Base-by-base conservation (phyloP, 2,888 invertebrate species). In the Lasioglossum oenotherae region DNA sequence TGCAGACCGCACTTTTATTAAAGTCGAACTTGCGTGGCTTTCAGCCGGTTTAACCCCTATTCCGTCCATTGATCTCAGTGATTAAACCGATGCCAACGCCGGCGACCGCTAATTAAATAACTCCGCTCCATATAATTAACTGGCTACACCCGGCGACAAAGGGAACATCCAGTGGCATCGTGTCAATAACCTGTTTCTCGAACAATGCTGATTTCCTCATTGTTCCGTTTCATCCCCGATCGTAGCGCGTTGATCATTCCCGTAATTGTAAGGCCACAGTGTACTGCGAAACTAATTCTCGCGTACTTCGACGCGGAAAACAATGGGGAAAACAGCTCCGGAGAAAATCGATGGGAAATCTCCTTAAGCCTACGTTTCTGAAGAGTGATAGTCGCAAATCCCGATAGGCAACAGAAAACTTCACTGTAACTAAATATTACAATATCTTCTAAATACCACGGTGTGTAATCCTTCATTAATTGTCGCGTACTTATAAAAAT, bases 1-100 rank as follows among this genome's bases (percentile, higher is more conserved):
- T 88, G 76, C 75, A 16, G 78, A 10, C 41, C 71, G 53, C 38
- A 79, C 80, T 88, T 89, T 89, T 89, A 89, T 89, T 89, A 89
- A 89, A 89, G 84, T 83, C 78, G 84, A 86, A 83, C 83, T 78
- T 35, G 80, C 83, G 60, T 79, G 81, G 81, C 78, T 85, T 80
- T 23, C 76, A 44, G 53, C 60, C 38, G 23, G 14, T 27, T 77
- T 67, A 4, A 44, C 60, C 49, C 6, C 12, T 35, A 49, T 80
- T 41, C 77, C 44, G 71, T 82, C 27, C 71, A 83, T 85, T 78
- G 79, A 81, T 80, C 82, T 74, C 78, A 53, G 74, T 78, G 80
- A 88, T 87, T 87, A 87, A 87, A 85, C 74, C 44, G 75, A 81
- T 38, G 87, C n/a, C 60, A 78, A 64, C 84, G 31, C 38, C 67